These are phyloP conservation scores for Parelbella ahira DNA, from an alignment of 2,888 invertebrate genomes.

Conservation along the genomic window DNA sequence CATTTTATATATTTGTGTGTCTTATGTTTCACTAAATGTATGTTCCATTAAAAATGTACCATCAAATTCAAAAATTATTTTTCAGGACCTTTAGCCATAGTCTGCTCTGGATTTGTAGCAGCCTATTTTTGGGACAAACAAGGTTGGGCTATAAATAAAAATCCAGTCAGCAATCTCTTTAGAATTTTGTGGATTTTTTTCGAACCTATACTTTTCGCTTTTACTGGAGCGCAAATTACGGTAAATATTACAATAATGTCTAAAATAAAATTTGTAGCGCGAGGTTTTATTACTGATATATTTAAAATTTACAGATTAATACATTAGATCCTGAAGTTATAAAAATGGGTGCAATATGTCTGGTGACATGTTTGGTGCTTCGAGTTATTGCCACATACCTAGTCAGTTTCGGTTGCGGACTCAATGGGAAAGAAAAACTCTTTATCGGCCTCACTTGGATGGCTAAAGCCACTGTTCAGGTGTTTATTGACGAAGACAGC, in stretches of 20 bases:
- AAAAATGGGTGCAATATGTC: constrained; percentile 82
- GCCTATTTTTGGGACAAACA: constrained; percentile 86
- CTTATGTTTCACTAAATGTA: too few species aligned
- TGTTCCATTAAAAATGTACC: too few species aligned
- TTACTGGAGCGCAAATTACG: constrained; percentile 92
- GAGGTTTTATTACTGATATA: background rate
- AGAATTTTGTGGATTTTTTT: constrained; percentile 93
- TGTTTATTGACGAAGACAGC: too few species aligned
- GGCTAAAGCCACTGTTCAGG: constrained; percentile 95
- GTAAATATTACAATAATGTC: constrained; percentile 47
- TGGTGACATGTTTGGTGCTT: constrained; percentile 81
- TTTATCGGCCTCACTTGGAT: constrained; percentile 92
- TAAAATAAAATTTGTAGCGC: too few species aligned
- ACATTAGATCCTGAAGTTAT: constrained; percentile 83
- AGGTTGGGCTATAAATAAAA: constrained; percentile 87
- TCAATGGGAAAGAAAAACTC: constrained; percentile 89
- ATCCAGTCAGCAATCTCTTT: constrained; percentile 87
- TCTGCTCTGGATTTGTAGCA: constrained; percentile 86
- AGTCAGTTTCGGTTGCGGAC: constrained; percentile 84
- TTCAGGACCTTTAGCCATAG: constrained; percentile 84
- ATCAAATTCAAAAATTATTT: too few species aligned
- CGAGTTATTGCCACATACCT: constrained; percentile 82
- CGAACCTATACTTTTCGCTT: constrained; percentile 92
- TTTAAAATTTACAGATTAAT: constrained; percentile 55
- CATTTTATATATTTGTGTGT: too few species aligned